Evolutionary conservation across 1,140 invertebrate genomes (phyloP).

Genomic region (Macrocentrus cingulum): DNA sequence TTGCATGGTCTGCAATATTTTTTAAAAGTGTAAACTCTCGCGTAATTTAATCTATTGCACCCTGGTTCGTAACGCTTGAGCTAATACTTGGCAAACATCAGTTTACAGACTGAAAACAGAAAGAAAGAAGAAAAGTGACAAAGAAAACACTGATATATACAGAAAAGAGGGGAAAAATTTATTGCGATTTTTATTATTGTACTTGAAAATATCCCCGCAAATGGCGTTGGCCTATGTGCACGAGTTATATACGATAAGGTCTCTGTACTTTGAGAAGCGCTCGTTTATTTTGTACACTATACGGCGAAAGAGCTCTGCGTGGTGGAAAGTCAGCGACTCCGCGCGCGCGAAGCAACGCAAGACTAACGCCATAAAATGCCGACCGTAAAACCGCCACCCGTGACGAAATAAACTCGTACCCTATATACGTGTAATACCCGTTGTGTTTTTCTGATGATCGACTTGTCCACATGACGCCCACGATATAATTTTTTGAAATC

Average conservation of each 20-base stretch:
- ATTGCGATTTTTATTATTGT: slow-evolving; percentile 4
- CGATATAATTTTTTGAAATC: not conserved
- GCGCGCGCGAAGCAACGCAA: slow-evolving; percentile 13
- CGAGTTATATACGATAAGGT: too few species aligned
- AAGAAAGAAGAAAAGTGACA: not conserved
- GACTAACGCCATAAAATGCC: slow-evolving; percentile 17
- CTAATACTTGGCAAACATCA: too few species aligned
- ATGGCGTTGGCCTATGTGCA: too few species aligned
- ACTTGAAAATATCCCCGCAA: too few species aligned
- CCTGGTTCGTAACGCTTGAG: too few species aligned
- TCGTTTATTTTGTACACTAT: slow-evolving; percentile 15
- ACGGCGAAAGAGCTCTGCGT: not conserved
- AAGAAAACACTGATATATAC: not conserved
- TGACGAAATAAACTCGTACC: slow-evolving; percentile 22
- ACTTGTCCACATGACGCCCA: slow-evolving; percentile 4
- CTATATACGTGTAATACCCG: slow-evolving; percentile 10
- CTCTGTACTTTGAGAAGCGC: not conserved
- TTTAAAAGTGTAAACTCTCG: not conserved
- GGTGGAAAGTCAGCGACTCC: not conserved
- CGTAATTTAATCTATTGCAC: too few species aligned
- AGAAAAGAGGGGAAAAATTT: not conserved
- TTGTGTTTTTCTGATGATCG: not conserved
- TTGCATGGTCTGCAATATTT: not conserved
- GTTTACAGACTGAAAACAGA: too few species aligned
- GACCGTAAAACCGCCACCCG: slow-evolving; percentile 16